Evolutionary conservation across 2,113 vertebrate species (phyloP).

Genomic region (Hyperopisus bebe): DNA sequence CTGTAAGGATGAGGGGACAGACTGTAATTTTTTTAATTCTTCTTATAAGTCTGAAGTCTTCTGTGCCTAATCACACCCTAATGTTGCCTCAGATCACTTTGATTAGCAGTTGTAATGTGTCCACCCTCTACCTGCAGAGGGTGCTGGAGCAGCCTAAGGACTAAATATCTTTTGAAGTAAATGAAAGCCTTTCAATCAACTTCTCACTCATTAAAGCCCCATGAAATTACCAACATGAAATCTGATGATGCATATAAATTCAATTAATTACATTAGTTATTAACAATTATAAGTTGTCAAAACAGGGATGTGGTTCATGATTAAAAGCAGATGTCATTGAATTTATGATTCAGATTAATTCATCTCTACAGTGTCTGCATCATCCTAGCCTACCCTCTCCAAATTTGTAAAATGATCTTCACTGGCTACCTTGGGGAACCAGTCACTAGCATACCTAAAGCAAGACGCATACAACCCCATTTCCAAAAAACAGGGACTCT

Average conservation of each 20-base stretch:
- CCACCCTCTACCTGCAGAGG: neutral
- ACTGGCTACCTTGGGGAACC: neutral
- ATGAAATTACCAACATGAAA: neutral
- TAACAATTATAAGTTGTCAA: slow-evolving; percentile 17
- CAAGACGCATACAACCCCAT: neutral
- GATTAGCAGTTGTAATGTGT: neutral
- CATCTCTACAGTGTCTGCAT: neutral
- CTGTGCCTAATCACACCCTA: neutral
- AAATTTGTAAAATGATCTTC: neutral
- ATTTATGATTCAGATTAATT: neutral
- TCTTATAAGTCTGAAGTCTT: neutral
- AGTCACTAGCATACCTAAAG: neutral
- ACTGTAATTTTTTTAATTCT: neutral
- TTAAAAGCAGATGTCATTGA: slow-evolving; percentile 19
- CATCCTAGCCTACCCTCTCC: neutral
- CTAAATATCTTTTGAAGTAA: neutral
- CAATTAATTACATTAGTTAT: slow-evolving; percentile 7
- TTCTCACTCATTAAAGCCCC: slow-evolving; percentile 3
- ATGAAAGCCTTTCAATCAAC: slow-evolving; percentile 9
- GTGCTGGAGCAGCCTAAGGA: neutral
- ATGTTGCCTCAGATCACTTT: neutral
- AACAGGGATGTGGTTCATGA: slow-evolving; percentile 9
- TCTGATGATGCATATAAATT: slow-evolving; percentile 6
- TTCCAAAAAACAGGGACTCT: neutral
- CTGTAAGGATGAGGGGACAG: neutral